A percentile compares a stretch with the other conserved stretches of the same genome.
These are phyloP conservation scores for Sebastes taczanowskii DNA, from an alignment of 2,797 vertebrate species.

Conservation along the genomic window DNA sequence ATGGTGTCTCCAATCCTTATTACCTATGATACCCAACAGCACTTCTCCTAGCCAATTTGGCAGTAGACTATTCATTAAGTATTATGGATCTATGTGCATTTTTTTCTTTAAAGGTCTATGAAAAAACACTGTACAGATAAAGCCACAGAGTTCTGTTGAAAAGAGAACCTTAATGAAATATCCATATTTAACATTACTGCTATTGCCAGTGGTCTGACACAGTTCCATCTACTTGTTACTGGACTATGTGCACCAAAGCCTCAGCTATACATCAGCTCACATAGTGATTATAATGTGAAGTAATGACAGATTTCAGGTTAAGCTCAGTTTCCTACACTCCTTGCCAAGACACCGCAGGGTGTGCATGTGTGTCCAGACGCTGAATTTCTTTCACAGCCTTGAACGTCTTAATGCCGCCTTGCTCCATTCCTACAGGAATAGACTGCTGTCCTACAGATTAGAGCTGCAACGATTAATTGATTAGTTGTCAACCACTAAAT, in stretches of 20 bases:
- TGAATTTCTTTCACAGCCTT: background rate
- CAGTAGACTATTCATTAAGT: background rate
- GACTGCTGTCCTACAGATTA: background rate
- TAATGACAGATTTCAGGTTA: constrained; percentile 31
- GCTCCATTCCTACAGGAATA: background rate
- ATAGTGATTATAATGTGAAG: constrained; percentile 6
- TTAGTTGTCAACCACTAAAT: no score
- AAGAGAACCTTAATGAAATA: background rate
- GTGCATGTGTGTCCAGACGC: background rate
- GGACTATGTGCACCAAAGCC: background rate
- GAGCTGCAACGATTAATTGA: no score
- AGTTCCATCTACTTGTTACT: background rate
- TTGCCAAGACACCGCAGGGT: constrained; percentile 1
- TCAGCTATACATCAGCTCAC: background rate
- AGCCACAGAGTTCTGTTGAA: background rate
- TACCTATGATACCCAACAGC: background rate
- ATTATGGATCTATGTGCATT: background rate
- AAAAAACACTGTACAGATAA: background rate
- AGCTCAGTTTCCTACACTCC: constrained; percentile 23
- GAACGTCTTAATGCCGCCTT: background rate
- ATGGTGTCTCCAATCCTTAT: background rate
- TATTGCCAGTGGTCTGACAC: background rate
- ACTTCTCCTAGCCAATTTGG: background rate
- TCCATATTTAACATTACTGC: background rate
- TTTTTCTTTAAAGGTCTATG: background rate